Evolutionary conservation across 2,888 invertebrate genomes (phyloP).

Genomic region (Thysanoteuthis rhombus): DNA sequence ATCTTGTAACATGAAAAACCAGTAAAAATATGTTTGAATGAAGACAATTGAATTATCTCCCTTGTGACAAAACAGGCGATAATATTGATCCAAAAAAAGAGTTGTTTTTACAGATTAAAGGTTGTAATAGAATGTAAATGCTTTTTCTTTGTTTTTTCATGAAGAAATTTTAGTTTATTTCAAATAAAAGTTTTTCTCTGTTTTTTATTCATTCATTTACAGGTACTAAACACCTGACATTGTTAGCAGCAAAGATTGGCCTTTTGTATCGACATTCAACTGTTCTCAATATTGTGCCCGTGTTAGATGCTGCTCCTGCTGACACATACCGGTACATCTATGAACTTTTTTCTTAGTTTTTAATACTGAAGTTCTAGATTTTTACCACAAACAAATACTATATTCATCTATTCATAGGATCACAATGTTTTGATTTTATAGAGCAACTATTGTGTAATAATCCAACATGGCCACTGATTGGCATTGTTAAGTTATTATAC

Average conservation of each 20-base stretch:
- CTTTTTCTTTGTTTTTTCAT: not conserved
- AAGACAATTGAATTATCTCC: not conserved
- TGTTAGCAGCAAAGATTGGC: not conserved
- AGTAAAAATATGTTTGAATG: too few relatives aligned
- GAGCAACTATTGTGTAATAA: too few relatives aligned
- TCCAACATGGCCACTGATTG: too few relatives aligned
- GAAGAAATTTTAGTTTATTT: too few relatives aligned
- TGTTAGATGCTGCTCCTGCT: not conserved
- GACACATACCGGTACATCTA: not conserved
- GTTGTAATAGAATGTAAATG: not conserved
- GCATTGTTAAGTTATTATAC: too few relatives aligned
- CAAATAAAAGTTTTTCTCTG: not conserved
- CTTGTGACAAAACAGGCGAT: not conserved
- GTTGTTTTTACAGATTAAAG: not conserved
- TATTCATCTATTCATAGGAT: too few relatives aligned
- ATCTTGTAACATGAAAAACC: not conserved
- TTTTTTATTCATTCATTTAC: not conserved
- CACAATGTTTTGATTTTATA: too few relatives aligned
- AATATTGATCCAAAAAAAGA: too few relatives aligned
- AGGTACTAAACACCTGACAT: not conserved
- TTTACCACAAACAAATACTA: too few relatives aligned
- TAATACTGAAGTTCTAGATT: too few relatives aligned
- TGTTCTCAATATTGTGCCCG: not conserved
- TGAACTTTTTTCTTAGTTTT: not conserved
- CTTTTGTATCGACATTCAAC: not conserved